Evolutionary conservation across 2,888 invertebrate genomes (phyloP).

Genomic region (Labia minor): DNA sequence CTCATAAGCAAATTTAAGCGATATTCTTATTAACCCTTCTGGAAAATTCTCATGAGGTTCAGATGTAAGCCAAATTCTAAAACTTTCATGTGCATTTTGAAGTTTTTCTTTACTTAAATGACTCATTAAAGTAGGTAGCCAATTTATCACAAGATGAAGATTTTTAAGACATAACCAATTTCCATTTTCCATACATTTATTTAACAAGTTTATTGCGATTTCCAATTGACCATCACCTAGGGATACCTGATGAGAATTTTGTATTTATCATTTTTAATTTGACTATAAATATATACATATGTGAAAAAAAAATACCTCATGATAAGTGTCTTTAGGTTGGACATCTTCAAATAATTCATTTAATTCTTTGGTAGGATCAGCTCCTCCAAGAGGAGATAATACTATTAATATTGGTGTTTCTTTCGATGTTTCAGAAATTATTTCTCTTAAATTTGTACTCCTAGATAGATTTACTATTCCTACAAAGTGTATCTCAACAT

Average conservation of each 20-base stretch:
- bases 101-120: slow-evolving; percentile 53
- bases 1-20: slow-evolving; percentile 70
- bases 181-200: slow-evolving; percentile 49
- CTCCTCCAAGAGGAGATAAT: slow-evolving; percentile 60
- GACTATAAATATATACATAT: neutral
- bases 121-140: slow-evolving; percentile 41
- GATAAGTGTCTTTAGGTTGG: slow-evolving; percentile 41
- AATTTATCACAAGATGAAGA: slow-evolving; percentile 61
- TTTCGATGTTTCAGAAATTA: neutral
- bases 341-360: slow-evolving; percentile 47
- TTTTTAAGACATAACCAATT: slow-evolving; percentile 73
- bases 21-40: slow-evolving; percentile 60
- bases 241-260: slow-evolving; percentile 46
- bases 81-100: slow-evolving; percentile 43
- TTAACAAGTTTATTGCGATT: slow-evolving; percentile 47
- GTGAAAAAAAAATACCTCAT: slow-evolving; percentile 48
- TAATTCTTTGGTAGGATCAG: slow-evolving; percentile 80
- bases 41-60: slow-evolving; percentile 71
- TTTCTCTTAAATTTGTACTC: neutral
- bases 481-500: neutral
- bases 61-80: slow-evolving; percentile 75
- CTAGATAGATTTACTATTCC: neutral
- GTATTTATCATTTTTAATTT: too few relatives aligned
- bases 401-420: slow-evolving; percentile 63
- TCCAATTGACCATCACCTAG: slow-evolving; percentile 70